These are phyloP conservation scores for Phoeniculus purpureus DNA, from an alignment of 2,797 vertebrate species.

Conservation along the genomic window DNA sequence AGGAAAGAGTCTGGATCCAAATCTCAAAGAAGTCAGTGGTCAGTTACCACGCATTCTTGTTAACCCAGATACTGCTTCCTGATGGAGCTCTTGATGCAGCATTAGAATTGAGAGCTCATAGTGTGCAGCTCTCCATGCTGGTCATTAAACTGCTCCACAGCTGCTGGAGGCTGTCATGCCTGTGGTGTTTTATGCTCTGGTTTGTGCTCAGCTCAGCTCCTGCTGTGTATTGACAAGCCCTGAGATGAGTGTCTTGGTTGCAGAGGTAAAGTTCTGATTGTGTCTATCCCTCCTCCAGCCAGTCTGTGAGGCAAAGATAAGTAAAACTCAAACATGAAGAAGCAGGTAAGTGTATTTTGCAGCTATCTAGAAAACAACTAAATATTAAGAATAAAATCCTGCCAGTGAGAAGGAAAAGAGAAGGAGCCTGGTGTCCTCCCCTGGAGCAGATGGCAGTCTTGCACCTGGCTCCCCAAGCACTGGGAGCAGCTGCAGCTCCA, in stretches of 20 bases:
- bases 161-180: rapidly evolving
- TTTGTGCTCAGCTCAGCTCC: not conserved
- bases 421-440: not conserved
- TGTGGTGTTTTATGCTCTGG: not conserved
- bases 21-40: not conserved
- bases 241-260: not conserved
- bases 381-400: not conserved
- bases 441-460: not conserved
- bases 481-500: not conserved
- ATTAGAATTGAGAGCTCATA: not conserved
- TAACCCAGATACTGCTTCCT: not conserved
- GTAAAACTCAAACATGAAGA: not conserved
- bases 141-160: not conserved
- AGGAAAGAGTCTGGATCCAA: not conserved
- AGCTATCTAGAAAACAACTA: not conserved
- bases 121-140: not conserved
- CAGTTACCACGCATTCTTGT: not conserved
- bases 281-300: not conserved
- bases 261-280: not conserved
- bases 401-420: not conserved
- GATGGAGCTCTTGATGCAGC: not conserved
- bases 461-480: not conserved
- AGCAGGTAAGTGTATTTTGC: not conserved
- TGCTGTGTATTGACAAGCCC: rapidly evolving
- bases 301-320: not conserved